Base-by-base conservation (phyloP, 2,113 vertebrate species). In the Colaptes auratus region DNA sequence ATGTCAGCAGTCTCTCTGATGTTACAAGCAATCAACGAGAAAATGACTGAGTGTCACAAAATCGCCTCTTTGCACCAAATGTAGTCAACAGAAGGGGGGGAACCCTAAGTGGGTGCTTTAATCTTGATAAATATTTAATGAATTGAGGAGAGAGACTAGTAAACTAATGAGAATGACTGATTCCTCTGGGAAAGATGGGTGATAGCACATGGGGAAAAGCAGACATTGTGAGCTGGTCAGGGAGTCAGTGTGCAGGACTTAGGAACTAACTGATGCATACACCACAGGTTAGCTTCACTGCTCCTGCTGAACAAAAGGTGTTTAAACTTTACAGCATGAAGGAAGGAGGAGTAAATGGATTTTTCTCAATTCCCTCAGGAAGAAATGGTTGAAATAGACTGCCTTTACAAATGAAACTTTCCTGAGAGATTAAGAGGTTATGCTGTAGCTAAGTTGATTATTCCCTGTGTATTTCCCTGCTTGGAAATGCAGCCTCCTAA, bases 121-220 rank as follows among this genome's bases (percentile, higher is more conserved):
- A 72, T 94, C 82, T 92, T 81, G 58, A 88, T 91, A 74, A 33
- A 74, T 91, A 83, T 88, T 93, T 95, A 95, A 95, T 88, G 65
- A 80, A 92, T 67, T 20, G 35, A 52, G 52, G 73, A 91, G 31
- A 31, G 69, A 83, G 94, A 92, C 78, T 65, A 84, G 53, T 69
- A 74, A 74, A 33, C 72, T 86, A 67, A 72, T 66, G 60, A 76
- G 89, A 58, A 83, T 23, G n/a, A 15, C 33, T 52, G 5, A 90
- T 89, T 42, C 53, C 31, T 12, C 65, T 60, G 42, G 50, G 87
- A 78, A 66, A 48, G 79, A 28, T 27, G n/a, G 24, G 36, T 74
- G 76, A 31, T 80, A 36, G 76, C 61, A 25, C 30, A 69, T 48
- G 44, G 79, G n/a, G 53, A 35, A 74, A 71, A 88, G 56, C 2